Conservation (phyloP, 1,140 invertebrate species). For the Lerema accius region DNA sequence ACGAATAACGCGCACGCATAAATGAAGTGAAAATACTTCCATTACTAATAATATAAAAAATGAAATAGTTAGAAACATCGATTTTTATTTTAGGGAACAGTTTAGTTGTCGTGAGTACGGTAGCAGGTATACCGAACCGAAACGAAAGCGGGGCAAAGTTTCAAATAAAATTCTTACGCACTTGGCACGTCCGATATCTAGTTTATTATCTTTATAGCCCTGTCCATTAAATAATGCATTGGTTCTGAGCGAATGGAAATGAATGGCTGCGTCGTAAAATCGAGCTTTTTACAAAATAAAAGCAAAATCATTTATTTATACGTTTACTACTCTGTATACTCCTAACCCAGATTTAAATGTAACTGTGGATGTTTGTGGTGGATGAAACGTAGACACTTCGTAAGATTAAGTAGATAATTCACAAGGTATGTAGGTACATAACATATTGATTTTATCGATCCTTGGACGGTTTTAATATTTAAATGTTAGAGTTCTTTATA, state of each 20-base stretch:
- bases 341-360: not conserved
- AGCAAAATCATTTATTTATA: conserved; percentile 27
- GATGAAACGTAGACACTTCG: not conserved
- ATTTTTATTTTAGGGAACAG: too few relatives aligned
- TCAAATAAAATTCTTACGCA: conserved; percentile 17
- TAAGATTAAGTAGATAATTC: not conserved
- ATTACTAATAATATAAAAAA: too few relatives aligned
- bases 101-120: too few relatives aligned
- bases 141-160: too few relatives aligned
- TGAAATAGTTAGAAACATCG: too few relatives aligned
- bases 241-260: conserved; percentile 39
- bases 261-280: conserved; percentile 39
- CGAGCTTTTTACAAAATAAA: conserved; percentile 36
- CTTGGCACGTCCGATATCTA: conserved; percentile 33
- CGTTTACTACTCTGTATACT: not conserved
- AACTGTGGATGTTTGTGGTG: not conserved
- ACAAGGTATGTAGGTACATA: not conserved
- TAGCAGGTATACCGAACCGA: too few relatives aligned
- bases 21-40: too few relatives aligned
- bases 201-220: conserved; percentile 47
- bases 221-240: conserved; percentile 46
- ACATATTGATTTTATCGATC: conserved; percentile 54
- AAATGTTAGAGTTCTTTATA: conserved; percentile 65
- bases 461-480: conserved; percentile 63
- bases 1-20: too few relatives aligned